Evolutionary conservation across 2,113 vertebrate genomes (phyloP).

Genomic region (Hyperopisus bebe): DNA sequence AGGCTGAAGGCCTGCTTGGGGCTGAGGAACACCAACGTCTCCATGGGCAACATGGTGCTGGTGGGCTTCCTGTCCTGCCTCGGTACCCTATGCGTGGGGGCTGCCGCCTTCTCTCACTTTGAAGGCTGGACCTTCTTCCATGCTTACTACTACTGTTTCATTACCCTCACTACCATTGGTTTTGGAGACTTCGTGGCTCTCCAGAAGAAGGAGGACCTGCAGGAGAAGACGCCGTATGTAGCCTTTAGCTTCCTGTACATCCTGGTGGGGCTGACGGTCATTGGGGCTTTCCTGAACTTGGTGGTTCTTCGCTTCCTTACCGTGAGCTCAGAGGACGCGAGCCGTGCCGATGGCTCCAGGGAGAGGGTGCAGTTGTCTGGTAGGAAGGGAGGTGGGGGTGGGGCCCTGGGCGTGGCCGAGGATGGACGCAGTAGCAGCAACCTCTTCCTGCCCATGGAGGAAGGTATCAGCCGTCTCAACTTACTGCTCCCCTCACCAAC

Average conservation of each 20-base stretch:
- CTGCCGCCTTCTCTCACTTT: slow-evolving; percentile 75
- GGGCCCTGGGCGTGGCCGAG: slow-evolving; percentile 34
- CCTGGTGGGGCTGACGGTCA: slow-evolving; percentile 74
- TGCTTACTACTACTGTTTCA: slow-evolving; percentile 84
- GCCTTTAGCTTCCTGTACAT: slow-evolving; percentile 87
- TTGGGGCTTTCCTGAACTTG: slow-evolving; percentile 83
- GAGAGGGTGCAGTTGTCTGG: not conserved
- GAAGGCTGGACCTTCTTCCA: slow-evolving; percentile 87
- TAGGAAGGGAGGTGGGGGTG: slow-evolving; percentile 32
- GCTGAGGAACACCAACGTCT: slow-evolving; percentile 66
- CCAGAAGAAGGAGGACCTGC: slow-evolving; percentile 72
- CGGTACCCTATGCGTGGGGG: slow-evolving; percentile 71
- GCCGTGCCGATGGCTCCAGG: slow-evolving; percentile 40
- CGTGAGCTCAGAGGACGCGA: slow-evolving; percentile 59
- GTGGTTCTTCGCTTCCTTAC: slow-evolving; percentile 82
- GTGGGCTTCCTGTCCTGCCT: slow-evolving; percentile 78
- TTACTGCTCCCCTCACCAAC: slow-evolving; percentile 57
- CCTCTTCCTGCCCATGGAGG: slow-evolving; percentile 58
- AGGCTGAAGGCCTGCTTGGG: slow-evolving; percentile 71
- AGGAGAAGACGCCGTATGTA: slow-evolving; percentile 71
- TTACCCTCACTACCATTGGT: slow-evolving; percentile 83
- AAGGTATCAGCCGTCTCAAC: slow-evolving; percentile 62
- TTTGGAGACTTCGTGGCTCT: slow-evolving; percentile 87
- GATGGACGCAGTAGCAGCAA: slow-evolving; percentile 42
- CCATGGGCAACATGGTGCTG: slow-evolving; percentile 80